Conservation (phyloP, 2,113 vertebrate genomes). For the Heliornis fulica region DNA sequence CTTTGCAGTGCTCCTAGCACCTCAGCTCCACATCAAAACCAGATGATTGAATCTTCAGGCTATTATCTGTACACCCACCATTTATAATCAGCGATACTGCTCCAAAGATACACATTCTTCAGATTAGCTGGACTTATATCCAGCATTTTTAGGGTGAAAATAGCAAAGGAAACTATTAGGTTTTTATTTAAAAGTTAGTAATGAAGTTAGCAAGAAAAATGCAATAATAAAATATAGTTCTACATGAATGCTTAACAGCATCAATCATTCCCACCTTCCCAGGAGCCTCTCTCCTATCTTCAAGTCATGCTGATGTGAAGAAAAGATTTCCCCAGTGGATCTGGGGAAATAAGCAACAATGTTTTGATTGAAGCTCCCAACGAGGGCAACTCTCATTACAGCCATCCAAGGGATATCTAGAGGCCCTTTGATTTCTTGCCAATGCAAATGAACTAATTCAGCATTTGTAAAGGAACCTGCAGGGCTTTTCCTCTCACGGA, state of each 20-base stretch:
- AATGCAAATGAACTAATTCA: neutral
- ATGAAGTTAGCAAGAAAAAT: neutral
- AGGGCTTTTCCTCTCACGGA: neutral
- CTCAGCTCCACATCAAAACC: neutral
- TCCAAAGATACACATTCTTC: neutral
- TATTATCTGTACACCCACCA: neutral
- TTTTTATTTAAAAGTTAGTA: neutral
- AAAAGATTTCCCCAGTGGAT: neutral
- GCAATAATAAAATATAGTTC: neutral
- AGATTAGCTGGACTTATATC: neutral
- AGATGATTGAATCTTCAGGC: neutral
- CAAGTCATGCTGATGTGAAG: neutral
- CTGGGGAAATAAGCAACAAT: neutral
- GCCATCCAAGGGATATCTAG: neutral
- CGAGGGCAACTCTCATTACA: neutral
- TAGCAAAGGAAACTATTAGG: accelerated
- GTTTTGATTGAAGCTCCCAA: neutral
- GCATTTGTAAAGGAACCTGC: neutral
- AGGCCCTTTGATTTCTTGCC: neutral
- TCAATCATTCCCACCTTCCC: neutral
- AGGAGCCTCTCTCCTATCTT: neutral
- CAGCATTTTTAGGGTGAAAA: neutral
- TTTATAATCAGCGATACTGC: neutral
- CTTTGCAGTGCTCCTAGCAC: neutral
- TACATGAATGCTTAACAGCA: neutral